Base-by-base conservation (phyloP, 1,140 invertebrate genomes). In the Asbolus verrucosus region DNA sequence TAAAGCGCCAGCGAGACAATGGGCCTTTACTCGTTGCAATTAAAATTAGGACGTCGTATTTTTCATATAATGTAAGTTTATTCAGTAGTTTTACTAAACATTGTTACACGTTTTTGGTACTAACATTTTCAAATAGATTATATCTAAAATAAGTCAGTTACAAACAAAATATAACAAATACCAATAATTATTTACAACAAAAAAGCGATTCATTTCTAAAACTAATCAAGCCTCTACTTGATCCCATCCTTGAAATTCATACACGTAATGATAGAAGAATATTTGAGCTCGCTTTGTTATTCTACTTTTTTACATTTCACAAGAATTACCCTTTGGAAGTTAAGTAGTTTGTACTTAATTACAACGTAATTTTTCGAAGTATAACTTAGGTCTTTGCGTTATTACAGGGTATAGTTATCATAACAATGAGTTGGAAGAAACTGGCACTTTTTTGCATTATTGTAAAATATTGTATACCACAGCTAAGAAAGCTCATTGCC, bases 291-390 rank as follows among this genome's bases (percentile, higher is more conserved):
- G 14, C 14, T 62, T 62, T 16, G 30, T 62, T n/a, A 36, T 62
- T 62, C 36, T 62, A 36, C 36, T 62, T 27, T 59, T 62, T 13
- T n/a, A 38, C 18, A 62, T 62, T 62, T 62, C 59, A 62, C 59
- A 62, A 31, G 36, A 62, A 62, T 62, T 62, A 62, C 59, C 59
- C 59, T 62, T 60, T 62, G 36, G 30, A 62, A 39, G 36, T 62
- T 62, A 38, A 62, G 33, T 27, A 54, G 14, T 54, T 54, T 54
- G 46, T 54, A 54, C 46, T 54, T 54, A 54, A 54, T 54, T 54
- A 27, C 5, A 54, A 54, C 24, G 27, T 13, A 54, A 54, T 5
- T 15, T n/a, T 54, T 54, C 46, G 46, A 54, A 54, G 46, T 27
- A 27, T 11, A 54, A 54, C 46, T 54, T 54, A 54, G 46, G 46